phyloP scores from a whole-genome alignment of 2,888 invertebrate species.

The Metalampra italica region DNA sequence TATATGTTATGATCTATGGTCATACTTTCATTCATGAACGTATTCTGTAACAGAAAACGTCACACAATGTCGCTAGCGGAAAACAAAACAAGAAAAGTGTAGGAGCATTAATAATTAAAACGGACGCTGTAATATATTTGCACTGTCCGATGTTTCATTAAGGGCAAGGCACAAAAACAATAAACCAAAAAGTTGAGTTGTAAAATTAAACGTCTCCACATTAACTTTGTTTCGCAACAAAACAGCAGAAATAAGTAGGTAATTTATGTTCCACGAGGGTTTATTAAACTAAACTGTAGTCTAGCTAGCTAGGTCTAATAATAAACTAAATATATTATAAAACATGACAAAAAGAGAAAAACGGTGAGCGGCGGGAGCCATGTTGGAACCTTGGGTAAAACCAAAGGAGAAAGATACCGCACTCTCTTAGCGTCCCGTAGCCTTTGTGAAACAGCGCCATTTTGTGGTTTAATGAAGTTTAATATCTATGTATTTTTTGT shows the following conservation, averaged over 20 bases:
- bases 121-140: neutral
- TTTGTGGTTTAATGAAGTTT: too few relatives aligned
- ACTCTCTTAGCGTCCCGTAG: too few relatives aligned
- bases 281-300: slow-evolving; percentile 3
- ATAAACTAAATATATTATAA: slow-evolving; percentile 45
- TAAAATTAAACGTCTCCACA: slow-evolving; percentile 1
- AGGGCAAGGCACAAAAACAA: neutral
- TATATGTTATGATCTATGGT: too few relatives aligned
- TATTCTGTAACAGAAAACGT: too few relatives aligned
- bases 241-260: neutral
- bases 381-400: too few relatives aligned
- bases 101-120: neutral
- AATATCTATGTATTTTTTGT: too few relatives aligned
- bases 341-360: slow-evolving; percentile 48
- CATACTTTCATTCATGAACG: too few relatives aligned
- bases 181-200: neutral
- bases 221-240: neutral
- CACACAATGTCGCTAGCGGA: too few relatives aligned
- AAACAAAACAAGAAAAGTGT: too few relatives aligned
- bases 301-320: slow-evolving; percentile 23
- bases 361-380: slow-evolving; percentile 38
- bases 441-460: too few relatives aligned
- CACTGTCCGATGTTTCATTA: neutral
- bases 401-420: too few relatives aligned
- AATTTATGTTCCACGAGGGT: slow-evolving; percentile 1